Evolutionary conservation across 2,888 invertebrate species (phyloP).

Genomic region (Eristalis intricaria): DNA sequence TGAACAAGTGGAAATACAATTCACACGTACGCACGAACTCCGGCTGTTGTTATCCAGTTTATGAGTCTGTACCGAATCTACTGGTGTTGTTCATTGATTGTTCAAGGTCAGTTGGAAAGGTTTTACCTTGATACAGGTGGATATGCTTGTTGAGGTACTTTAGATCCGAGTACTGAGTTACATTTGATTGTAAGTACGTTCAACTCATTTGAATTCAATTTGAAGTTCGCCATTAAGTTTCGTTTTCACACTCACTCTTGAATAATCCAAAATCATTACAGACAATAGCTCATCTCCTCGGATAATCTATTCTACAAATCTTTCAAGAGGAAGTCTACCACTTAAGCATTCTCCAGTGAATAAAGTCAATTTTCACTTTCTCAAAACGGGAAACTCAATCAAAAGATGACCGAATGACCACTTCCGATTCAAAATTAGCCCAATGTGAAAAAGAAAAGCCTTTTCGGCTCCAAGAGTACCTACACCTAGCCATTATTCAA

Average conservation of each 20-base stretch:
- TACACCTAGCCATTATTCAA: not conserved
- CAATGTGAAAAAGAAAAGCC: not conserved
- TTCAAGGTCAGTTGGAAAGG: not conserved
- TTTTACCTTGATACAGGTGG: not conserved
- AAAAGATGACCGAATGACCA: not conserved
- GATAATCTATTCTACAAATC: not conserved
- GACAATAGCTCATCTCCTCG: too few species aligned
- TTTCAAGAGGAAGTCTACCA: not conserved
- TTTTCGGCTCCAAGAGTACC: not conserved
- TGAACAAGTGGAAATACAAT: not conserved
- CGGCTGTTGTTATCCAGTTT: not conserved
- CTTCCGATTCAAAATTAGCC: slow-evolving; percentile 11
- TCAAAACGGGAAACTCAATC: not conserved
- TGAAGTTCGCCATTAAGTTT: too few species aligned
- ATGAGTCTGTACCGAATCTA: not conserved
- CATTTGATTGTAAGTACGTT: not conserved
- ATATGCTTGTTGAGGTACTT: not conserved
- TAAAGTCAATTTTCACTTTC: not conserved
- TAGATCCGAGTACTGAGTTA: too few species aligned
- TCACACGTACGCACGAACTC: not conserved
- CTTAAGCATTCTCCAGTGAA: not conserved
- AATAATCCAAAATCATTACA: too few species aligned
- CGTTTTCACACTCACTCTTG: too few species aligned
- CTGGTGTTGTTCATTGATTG: not conserved
- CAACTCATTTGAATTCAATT: not conserved